Conservation (phyloP, 1,140 invertebrate species). For the silkworm (Bombyx mori) region DNA sequence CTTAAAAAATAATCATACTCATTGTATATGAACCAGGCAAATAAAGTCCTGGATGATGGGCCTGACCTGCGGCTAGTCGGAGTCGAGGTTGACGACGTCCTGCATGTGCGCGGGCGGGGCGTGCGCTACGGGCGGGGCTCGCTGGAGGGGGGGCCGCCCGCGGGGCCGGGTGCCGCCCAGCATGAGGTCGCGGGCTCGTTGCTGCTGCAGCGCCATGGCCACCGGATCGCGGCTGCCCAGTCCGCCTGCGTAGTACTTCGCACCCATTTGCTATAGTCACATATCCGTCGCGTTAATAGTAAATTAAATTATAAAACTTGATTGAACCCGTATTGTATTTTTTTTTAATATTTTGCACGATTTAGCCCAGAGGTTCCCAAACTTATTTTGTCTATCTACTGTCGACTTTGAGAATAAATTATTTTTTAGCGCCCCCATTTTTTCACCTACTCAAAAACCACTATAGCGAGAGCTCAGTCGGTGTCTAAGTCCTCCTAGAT, state of each 20-base stretch:
- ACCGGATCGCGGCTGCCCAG: slow-evolving; percentile 66
- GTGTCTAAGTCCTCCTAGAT: no score
- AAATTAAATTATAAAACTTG: not conserved
- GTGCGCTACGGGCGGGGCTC: slow-evolving; percentile 11
- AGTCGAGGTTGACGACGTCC: slow-evolving; percentile 59
- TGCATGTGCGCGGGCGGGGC: slow-evolving; percentile 13
- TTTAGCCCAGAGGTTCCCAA: no score
- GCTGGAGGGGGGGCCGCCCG: slow-evolving; percentile 14
- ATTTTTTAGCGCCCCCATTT: no score
- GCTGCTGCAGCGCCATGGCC: slow-evolving; percentile 64
- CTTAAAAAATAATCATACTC: no score
- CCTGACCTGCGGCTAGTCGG: slow-evolving; percentile 30
- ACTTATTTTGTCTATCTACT: no score
- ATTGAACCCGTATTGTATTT: no score
- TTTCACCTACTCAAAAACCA: no score
- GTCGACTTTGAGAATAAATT: no score
- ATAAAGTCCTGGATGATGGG: no score
- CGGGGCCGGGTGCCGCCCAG: slow-evolving; percentile 32
- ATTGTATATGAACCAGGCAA: no score
- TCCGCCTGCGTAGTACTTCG: slow-evolving; percentile 66
- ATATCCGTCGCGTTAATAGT: not conserved
- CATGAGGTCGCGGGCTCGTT: slow-evolving; percentile 58
- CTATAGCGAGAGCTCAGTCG: no score
- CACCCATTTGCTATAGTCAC: slow-evolving; percentile 29
- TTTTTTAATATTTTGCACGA: no score